Conservation (phyloP, 2,797 vertebrate genomes). For the Falco concolor region DNA sequence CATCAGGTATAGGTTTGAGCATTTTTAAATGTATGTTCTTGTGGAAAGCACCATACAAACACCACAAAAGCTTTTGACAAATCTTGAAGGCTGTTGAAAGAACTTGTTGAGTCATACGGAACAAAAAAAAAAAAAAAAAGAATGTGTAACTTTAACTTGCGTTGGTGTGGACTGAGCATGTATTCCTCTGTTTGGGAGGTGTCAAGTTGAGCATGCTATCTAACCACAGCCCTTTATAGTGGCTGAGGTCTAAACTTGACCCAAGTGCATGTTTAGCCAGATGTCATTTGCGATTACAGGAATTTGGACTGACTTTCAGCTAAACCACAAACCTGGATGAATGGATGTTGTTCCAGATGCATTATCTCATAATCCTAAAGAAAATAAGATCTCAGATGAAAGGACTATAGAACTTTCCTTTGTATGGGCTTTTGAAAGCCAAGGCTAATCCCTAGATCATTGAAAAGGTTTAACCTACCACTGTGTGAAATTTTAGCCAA, state of each 20-base stretch:
- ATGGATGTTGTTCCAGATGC: slow-evolving; percentile 68
- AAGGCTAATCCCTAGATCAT: slow-evolving; percentile 38
- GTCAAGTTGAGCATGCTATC: background rate
- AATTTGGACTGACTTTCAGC: slow-evolving; percentile 53
- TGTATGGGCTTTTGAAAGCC: slow-evolving; percentile 41
- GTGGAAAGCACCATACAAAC: background rate
- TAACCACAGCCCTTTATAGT: slow-evolving; percentile 37
- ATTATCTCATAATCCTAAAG: slow-evolving; percentile 70
- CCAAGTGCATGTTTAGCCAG: slow-evolving; percentile 56
- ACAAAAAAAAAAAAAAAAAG: background rate
- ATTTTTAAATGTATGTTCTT: background rate
- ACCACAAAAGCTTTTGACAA: background rate
- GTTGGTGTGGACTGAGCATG: background rate
- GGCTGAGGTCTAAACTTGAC: slow-evolving; percentile 54
- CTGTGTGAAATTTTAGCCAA: slow-evolving; percentile 47
- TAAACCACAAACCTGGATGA: slow-evolving; percentile 67
- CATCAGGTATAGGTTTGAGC: background rate
- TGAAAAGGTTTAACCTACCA: slow-evolving; percentile 21
- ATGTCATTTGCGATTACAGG: slow-evolving; percentile 52
- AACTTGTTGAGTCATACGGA: background rate
- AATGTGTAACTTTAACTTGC: background rate
- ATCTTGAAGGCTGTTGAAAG: background rate
- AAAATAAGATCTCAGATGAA: slow-evolving; percentile 63
- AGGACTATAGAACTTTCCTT: slow-evolving; percentile 47
- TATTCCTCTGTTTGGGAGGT: background rate